Percentiles rank a stretch among this genome's conserved stretches.
These are phyloP conservation scores for Ceraclea dissimilis DNA, from an alignment of 2,888 invertebrate species.

Conservation along the genomic window DNA sequence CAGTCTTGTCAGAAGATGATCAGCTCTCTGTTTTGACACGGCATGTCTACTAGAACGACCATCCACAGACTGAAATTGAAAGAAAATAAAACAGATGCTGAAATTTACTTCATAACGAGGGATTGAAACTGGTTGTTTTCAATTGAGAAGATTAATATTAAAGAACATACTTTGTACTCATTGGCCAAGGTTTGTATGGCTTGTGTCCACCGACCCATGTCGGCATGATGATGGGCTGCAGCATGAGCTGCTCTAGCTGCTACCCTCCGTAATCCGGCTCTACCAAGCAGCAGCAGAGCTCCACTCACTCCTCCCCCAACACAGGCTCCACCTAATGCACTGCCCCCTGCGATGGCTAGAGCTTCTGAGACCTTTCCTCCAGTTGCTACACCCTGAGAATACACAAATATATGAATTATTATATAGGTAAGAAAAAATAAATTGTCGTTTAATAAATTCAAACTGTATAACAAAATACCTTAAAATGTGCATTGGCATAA, in stretches of 20 bases:
- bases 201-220: conserved; percentile 49
- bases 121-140: too few species aligned
- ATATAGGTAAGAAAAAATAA: background rate
- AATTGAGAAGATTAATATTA: too few species aligned
- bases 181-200: conserved; percentile 30
- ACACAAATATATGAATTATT: background rate
- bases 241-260: conserved; percentile 46
- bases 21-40: conserved; percentile 20
- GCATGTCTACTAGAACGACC: conserved; percentile 20
- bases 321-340: conserved; percentile 45
- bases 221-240: conserved; percentile 48
- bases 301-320: conserved; percentile 49
- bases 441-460: background rate
- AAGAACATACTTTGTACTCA: conserved; percentile 19
- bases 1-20: conserved; percentile 18
- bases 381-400: conserved; percentile 83
- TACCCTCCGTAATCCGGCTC: conserved; percentile 58
- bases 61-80: conserved; percentile 21
- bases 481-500: conserved; percentile 81
- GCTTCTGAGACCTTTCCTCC: conserved; percentile 83
- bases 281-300: conserved; percentile 50
- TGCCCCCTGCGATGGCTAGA: conserved; percentile 50
- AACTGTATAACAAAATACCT: conserved; percentile 38
- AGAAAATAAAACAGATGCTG: background rate
- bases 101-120: too few species aligned